Base-by-base conservation (phyloP, 2,797 vertebrate genomes). In the Hafferia zeledoni region DNA sequence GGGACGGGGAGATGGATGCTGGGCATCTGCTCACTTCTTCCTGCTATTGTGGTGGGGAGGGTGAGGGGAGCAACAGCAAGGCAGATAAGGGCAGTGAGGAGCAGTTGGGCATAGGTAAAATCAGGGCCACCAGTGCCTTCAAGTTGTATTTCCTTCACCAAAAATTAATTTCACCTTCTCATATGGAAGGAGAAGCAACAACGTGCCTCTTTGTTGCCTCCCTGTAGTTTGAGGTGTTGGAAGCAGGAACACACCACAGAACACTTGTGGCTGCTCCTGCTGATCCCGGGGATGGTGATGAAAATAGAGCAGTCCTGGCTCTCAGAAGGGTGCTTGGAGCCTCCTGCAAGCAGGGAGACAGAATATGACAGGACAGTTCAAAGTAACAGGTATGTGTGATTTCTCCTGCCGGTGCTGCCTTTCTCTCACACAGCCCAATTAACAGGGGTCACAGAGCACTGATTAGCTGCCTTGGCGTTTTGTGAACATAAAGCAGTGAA, bases 321-420 rank as follows among this genome's bases (percentile, higher is more conserved):
- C 80, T 57, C 96, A 93, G 80, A 87, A 89, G 84, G 64, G 72
- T 89, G 63, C 82, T 83, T 83, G 70, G 64, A 92, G 64, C 69
- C 67, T 91, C 57, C 76, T 92, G 60, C 81, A 60, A 86, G 72
- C 80, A 79, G 79, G 56, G 81, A 94, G 84, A 79, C 8, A 3
- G 87, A 97, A 77, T 72, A 80, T 74, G 76, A 75, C 92, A 90
- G 86, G 87, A 55, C 65, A 72, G 76, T 95, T 93, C 92, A 95
- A 90, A 96, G 78, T 97, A 96, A 94, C 92, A 87, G 69, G 83
- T 91, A 94, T 50, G 82, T 94, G 96, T 92, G 76, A 95, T 93
- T 95, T 94, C 93, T 95, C 94, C 83, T 93, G 74, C 83, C 75
- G 5, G 11, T 80, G 81, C 85, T 83, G 91, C 90, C 83, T 95